Evolutionary conservation across 1,140 invertebrate genomes (phyloP), one percentile per base, ranked within the genome.

Genomic region (Sitobion miscanthi): DNA sequence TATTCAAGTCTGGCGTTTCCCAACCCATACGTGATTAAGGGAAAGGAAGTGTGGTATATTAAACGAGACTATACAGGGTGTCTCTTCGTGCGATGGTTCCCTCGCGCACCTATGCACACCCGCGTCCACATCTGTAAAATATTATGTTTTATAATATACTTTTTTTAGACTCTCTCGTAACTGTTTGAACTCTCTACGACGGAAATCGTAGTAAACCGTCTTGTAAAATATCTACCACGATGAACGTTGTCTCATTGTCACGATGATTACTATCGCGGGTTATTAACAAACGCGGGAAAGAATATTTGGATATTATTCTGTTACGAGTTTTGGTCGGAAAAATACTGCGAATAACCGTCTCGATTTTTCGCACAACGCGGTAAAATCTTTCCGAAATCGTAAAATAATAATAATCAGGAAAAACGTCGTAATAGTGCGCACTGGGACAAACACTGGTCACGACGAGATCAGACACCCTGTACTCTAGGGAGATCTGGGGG

Each of bases 21-120:
- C 62, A 54, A 54, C 91, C 49, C 25, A 30, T 82, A 85, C 91
- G 77, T 85, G 91, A 92, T 92, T 85, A 92, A 92, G 82, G 91
- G 91, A 54, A n/a, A 87, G 47, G 45, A 91, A 77, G 57, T 91
- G 45, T 77, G 62, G n/a, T 49, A 47, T 85, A 85, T 83, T 82
- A 62, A 91, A 82, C 49, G 47, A 23, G 69, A 49, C 25, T 77
- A 82, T 77, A 77, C n/a, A 77, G 62, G 62, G 62, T 77, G 62
- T 77, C 14, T 77, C 14, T 1, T 30, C n/a, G 62, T 77, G 14
- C 4, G 30, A 14, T n/a, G n/a, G 62, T 77, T 77, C 14, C 5
- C 14, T 30, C 30, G 30, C 17, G 52, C 20, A 54, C 52, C 21
- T 54, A 21, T 4, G 52, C 52, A 54, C 52, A 54, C 52, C 20